A percentile compares a stretch with the other conserved stretches of the same genome.
Conservation (phyloP, 2,797 vertebrate genomes). For the Dromococcyx pavoninus region DNA sequence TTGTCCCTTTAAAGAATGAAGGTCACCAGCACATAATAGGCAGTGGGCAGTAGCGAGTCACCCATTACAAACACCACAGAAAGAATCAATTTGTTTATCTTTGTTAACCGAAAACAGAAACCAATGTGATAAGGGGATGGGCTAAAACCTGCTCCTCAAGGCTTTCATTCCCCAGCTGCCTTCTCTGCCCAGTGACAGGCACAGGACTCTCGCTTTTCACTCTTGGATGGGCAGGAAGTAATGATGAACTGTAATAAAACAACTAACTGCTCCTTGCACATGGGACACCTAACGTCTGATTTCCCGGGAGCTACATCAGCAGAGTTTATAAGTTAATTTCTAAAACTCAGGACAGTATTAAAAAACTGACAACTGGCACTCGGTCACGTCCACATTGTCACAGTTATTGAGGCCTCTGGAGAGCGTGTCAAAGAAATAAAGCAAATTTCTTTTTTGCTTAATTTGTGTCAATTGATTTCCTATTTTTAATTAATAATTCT, state of each 20-base stretch:
- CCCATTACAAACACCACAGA: background rate
- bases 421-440: slow-evolving; percentile 88
- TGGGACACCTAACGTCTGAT: background rate
- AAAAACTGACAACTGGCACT: slow-evolving; percentile 38
- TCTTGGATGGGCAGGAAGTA: background rate
- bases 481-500: slow-evolving; percentile 99
- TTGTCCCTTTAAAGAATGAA: slow-evolving; percentile 31
- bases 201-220: background rate
- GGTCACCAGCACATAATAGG: slow-evolving; percentile 14
- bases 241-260: background rate
- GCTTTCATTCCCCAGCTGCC: background rate
- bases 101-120: slow-evolving; percentile 31
- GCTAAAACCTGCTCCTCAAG: background rate
- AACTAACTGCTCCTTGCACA: background rate
- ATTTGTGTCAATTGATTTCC: slow-evolving; percentile 98
- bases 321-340: slow-evolving; percentile 8
- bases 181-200: accelerated
- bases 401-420: slow-evolving; percentile 68
- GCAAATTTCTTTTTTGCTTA: slow-evolving; percentile 82
- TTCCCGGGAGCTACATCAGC: background rate
- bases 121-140: background rate
- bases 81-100: slow-evolving; percentile 65
- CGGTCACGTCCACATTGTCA: slow-evolving; percentile 53
- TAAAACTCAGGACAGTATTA: slow-evolving; percentile 22
- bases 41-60: slow-evolving; percentile 1